Conservation (phyloP, 2,797 vertebrate genomes). For the Propithecus perrieri region DNA sequence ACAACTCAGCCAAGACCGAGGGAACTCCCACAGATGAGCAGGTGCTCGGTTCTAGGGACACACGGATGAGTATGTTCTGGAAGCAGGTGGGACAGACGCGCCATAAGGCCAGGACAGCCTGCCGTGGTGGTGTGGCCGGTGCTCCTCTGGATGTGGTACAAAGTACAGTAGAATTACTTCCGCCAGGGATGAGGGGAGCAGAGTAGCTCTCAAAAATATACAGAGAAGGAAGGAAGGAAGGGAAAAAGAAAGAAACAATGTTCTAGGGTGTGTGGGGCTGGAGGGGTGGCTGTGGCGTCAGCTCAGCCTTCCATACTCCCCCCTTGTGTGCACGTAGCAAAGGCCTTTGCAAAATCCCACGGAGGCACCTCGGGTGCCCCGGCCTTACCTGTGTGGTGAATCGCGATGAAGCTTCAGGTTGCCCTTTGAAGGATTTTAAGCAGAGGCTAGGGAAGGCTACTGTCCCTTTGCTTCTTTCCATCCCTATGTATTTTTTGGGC, state of each 20-base stretch:
- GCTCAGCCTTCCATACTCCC: accelerated
- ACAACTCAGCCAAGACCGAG: background rate
- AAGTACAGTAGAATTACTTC: background rate
- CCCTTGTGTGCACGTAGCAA: accelerated
- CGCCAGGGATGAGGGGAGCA: too few species aligned
- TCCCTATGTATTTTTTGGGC: background rate
- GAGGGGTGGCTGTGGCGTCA: accelerated
- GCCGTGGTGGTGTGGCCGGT: too few species aligned
- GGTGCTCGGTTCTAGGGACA: background rate
- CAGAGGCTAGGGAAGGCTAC: background rate
- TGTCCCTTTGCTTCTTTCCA: background rate
- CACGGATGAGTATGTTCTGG: background rate
- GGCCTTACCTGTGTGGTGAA: background rate
- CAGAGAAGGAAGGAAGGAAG: background rate
- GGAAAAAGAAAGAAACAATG: background rate
- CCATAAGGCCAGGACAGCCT: background rate
- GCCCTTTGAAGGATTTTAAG: background rate
- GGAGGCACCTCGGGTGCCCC: background rate
- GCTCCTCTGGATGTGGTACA: background rate
- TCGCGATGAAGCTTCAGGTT: background rate
- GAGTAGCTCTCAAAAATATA: background rate
- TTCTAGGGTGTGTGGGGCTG: accelerated
- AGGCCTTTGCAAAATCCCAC: too few species aligned
- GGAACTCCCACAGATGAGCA: accelerated
- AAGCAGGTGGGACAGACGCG: background rate